Conservation (phyloP, 2,113 vertebrate genomes). For the Xenus cinereus region DNA sequence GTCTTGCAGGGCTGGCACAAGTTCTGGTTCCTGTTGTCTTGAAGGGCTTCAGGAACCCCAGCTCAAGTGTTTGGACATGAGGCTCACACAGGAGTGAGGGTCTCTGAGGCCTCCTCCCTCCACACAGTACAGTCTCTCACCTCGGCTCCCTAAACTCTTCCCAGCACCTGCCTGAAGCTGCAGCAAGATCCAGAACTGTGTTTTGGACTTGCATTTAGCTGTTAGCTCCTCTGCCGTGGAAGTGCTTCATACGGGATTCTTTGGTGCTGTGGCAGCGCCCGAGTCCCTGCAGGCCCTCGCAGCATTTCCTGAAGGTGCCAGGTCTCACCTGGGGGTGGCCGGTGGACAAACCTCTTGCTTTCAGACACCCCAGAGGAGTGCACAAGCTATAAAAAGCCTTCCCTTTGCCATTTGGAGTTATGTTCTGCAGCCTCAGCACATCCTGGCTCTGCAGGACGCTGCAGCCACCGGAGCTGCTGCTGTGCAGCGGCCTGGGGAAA, state of each 20-base stretch:
- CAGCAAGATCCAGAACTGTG: not conserved
- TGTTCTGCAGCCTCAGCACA: constrained; percentile 65
- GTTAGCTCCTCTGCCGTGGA: not conserved
- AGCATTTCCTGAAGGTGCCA: not conserved
- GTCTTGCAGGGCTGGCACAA: not conserved
- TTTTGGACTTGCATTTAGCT: not conserved
- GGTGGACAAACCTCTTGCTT: rapidly evolving
- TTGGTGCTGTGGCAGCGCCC: rapidly evolving
- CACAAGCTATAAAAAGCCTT: constrained; percentile 61
- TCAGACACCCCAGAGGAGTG: not conserved
- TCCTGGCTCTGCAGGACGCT: not conserved
- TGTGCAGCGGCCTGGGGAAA: not conserved
- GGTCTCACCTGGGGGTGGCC: not conserved
- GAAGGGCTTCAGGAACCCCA: not conserved
- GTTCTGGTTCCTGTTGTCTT: not conserved
- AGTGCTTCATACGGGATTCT: not conserved
- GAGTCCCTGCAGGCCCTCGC: not conserved
- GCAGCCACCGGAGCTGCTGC: not conserved
- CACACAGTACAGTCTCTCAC: rapidly evolving
- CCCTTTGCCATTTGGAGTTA: constrained; percentile 70
- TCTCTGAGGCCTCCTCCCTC: not conserved
- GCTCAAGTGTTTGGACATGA: not conserved
- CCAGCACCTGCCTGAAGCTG: not conserved
- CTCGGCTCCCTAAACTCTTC: not conserved
- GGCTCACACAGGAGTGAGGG: not conserved